phyloP scores from a whole-genome alignment of 2,797 vertebrate genomes.

The Tiaroga cobitis region DNA sequence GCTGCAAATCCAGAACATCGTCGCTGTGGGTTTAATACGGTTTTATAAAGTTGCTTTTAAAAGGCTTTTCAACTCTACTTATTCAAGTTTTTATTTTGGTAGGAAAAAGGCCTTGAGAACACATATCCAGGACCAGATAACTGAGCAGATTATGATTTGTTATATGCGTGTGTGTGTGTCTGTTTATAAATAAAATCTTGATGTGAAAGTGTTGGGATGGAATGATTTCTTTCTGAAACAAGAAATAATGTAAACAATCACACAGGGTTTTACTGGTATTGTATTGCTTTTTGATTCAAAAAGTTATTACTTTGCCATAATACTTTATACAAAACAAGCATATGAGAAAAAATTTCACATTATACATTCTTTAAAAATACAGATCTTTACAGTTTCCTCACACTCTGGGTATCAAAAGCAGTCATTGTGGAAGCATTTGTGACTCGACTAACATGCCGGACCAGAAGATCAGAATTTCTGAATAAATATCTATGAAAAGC shows the following conservation, averaged over 20 bases:
- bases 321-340: slow-evolving; percentile 97
- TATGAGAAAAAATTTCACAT: slow-evolving; percentile 88
- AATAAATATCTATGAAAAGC: slow-evolving; percentile 15
- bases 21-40: slow-evolving; percentile 61
- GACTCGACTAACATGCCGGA: slow-evolving; percentile 31
- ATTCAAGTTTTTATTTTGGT: slow-evolving; percentile 22
- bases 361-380: slow-evolving; percentile 99
- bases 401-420: slow-evolving; percentile 88
- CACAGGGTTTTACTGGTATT: slow-evolving; percentile 92
- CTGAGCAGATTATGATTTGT: slow-evolving; percentile 24
- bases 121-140: slow-evolving; percentile 39
- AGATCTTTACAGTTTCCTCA: slow-evolving; percentile 83
- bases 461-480: slow-evolving; percentile 21
- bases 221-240: not conserved
- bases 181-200: slow-evolving; percentile 23
- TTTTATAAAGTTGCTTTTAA: not conserved
- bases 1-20: slow-evolving; percentile 54
- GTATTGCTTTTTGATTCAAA: slow-evolving; percentile 98
- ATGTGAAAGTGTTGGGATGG: not conserved
- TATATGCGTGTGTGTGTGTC: not conserved
- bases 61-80: not conserved
- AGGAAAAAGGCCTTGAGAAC: slow-evolving; percentile 70
- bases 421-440: slow-evolving; percentile 88
- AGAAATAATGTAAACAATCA: slow-evolving; percentile 75
- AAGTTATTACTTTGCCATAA: slow-evolving; percentile 87